These are phyloP conservation scores for Montipora capitata DNA, from an alignment of 92 coral and sea anemone species.

Conservation along the genomic window DNA sequence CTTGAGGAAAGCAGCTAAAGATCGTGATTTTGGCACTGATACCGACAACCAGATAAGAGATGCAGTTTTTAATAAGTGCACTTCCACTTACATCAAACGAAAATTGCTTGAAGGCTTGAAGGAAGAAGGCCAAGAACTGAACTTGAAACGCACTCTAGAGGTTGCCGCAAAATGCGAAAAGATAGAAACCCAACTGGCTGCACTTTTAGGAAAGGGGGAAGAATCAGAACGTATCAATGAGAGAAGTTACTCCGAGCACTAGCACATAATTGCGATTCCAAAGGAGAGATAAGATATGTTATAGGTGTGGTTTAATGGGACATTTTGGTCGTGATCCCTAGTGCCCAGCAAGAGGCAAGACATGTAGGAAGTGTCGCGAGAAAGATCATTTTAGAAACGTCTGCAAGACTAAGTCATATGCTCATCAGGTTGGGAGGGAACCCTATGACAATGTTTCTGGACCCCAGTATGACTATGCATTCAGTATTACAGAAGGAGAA, in stretches of 20 bases:
- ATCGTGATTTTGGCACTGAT: too few species aligned
- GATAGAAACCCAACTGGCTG: background rate
- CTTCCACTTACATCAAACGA: too few species aligned
- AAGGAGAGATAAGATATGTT: background rate
- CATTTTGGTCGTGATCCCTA: background rate
- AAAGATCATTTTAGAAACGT: too few species aligned
- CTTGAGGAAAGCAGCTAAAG: too few species aligned
- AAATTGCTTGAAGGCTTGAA: background rate
- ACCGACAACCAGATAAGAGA: too few species aligned
- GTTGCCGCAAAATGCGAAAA: background rate
- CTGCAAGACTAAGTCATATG: too few species aligned
- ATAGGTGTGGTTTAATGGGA: background rate
- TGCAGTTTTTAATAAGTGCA: too few species aligned
- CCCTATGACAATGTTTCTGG: background rate
- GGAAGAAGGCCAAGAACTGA: background rate
- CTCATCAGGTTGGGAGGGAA: too few species aligned
- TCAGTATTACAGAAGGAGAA: slow-evolving; percentile 45
- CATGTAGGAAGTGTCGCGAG: too few species aligned
- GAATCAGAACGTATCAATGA: too few species aligned
- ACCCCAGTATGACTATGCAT: background rate
- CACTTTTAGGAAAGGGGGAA: background rate
- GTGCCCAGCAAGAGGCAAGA: too few species aligned
- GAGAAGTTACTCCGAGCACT: background rate
- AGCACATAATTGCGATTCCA: background rate
- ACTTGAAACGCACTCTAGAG: background rate